These are phyloP conservation scores for Galemys pyrenaicus DNA, from an alignment of 2,113 vertebrate genomes.

Conservation along the genomic window DNA sequence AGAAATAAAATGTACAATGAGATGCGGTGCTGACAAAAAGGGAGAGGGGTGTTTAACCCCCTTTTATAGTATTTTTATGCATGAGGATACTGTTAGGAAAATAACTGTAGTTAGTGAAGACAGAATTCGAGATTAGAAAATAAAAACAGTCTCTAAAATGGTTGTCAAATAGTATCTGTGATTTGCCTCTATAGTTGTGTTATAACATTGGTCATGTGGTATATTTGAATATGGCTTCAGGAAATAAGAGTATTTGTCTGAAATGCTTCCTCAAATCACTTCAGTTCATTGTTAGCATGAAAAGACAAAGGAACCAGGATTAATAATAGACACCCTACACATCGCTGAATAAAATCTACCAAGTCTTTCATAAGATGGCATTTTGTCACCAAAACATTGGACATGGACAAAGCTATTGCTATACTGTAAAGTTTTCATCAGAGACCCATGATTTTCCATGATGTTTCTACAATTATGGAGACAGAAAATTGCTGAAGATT, in stretches of 20 bases:
- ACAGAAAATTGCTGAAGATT: conserved; percentile 13
- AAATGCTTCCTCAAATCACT: background rate
- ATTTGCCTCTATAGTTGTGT: background rate
- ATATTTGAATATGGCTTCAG: conserved; percentile 13
- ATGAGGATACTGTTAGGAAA: background rate
- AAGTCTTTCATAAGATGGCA: background rate
- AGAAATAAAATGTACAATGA: conserved; percentile 69
- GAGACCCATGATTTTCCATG: conserved; percentile 1
- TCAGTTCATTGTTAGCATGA: background rate
- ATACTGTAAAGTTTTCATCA: background rate
- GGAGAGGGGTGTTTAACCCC: background rate
- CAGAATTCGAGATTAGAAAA: conserved; percentile 17
- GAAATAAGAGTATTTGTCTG: conserved; percentile 20
- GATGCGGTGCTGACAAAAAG: conserved; percentile 40
- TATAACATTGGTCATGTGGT: background rate
- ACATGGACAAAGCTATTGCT: background rate
- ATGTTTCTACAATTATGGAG: conserved; percentile 19
- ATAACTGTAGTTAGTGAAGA: conserved; percentile 46
- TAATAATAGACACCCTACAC: background rate
- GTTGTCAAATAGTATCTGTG: background rate
- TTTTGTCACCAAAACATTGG: conserved; percentile 5
- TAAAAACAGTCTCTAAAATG: background rate
- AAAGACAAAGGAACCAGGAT: background rate
- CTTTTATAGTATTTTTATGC: conserved; percentile 43
- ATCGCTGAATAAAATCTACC: conserved; percentile 1